Percentiles rank a stretch among this genome's conserved stretches.
These are phyloP conservation scores for Neosalanx taihuensis DNA, from an alignment of 2,797 vertebrate genomes.

Conservation along the genomic window DNA sequence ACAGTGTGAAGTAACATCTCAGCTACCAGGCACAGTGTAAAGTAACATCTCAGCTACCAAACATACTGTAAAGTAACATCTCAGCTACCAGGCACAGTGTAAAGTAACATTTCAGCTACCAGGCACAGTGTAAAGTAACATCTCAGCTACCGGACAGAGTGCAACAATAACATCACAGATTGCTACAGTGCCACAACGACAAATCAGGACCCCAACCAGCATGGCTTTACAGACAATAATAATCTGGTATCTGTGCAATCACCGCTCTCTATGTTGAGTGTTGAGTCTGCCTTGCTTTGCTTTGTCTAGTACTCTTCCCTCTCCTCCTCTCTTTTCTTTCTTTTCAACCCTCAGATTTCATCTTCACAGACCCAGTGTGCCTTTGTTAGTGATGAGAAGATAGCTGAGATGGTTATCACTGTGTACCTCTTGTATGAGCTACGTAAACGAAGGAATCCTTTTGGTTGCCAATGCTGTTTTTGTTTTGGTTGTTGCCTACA, in stretches of 20 bases:
- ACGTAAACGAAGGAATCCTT: constrained; percentile 56
- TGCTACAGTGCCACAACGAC: constrained; percentile 44
- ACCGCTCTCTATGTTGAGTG: constrained; percentile 51
- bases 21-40: no score
- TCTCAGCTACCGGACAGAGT: no score
- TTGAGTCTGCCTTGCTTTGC: constrained; percentile 69
- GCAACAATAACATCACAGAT: constrained; percentile 14
- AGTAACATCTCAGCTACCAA: no score
- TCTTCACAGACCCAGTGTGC: constrained; percentile 59
- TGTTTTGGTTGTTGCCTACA: constrained; percentile 48
- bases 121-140: no score
- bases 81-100: no score
- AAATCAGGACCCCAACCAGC: constrained; percentile 48
- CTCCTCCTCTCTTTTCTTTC: constrained; percentile 36
- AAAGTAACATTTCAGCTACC: no score
- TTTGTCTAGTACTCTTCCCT: constrained; percentile 63
- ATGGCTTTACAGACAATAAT: constrained; percentile 60
- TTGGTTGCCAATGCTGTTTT: constrained; percentile 39
- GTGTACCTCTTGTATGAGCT: constrained; percentile 34
- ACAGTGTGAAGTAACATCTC: no score
- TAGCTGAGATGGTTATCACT: constrained; percentile 62
- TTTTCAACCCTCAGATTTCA: constrained; percentile 60
- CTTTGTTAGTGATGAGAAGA: constrained; percentile 65
- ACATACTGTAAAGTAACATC: no score
- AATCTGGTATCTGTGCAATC: constrained; percentile 63